A percentile compares a stretch with the other conserved stretches of the same genome.
Conservation (phyloP, 2,797 vertebrate species). For the Netta rufina region DNA sequence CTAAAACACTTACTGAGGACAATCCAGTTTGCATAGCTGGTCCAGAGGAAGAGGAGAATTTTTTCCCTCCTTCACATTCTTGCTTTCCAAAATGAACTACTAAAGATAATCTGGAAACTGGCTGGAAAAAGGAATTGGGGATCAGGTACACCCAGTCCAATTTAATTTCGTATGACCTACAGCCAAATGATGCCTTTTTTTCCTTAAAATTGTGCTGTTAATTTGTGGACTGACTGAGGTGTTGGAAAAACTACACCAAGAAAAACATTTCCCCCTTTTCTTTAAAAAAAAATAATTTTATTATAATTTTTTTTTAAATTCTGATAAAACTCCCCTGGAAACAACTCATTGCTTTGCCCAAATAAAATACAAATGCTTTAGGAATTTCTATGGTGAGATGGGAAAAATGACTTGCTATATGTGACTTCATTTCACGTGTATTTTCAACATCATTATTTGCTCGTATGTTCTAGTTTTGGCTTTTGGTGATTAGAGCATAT, state of each 20-base stretch:
- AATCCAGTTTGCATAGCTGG: neutral
- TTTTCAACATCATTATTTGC: neutral
- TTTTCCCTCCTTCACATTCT: neutral
- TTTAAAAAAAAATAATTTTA: no score
- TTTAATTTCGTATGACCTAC: neutral
- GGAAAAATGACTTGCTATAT: neutral
- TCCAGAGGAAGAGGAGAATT: neutral
- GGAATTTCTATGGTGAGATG: neutral
- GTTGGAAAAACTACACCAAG: neutral
- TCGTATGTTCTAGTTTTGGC: neutral
- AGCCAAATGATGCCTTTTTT: neutral
- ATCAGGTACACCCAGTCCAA: neutral
- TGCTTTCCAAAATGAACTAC: neutral
- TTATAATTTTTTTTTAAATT: neutral
- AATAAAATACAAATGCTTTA: neutral
- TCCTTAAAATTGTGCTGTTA: neutral
- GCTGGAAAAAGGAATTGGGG: neutral
- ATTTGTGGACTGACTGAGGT: neutral
- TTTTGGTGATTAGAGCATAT: neutral
- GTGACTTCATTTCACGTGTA: neutral
- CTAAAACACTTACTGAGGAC: fast-evolving
- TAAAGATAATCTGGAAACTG: neutral
- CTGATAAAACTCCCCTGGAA: neutral
- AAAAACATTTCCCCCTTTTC: neutral
- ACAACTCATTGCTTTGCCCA: neutral